These are phyloP conservation scores for Pithys albifrons DNA, from an alignment of 2,113 vertebrate species.

Conservation along the genomic window DNA sequence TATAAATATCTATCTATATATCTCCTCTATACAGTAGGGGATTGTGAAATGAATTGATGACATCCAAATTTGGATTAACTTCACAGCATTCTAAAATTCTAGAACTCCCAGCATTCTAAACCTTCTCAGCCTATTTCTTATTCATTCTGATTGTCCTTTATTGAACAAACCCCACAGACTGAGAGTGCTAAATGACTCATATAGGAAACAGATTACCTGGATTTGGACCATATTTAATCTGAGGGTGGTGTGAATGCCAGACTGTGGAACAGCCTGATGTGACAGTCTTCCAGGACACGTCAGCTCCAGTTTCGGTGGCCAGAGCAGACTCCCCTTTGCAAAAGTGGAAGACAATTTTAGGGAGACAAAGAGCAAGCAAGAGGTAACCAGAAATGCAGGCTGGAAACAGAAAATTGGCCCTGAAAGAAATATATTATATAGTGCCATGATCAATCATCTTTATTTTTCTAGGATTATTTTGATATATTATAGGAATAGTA, in stretches of 20 bases:
- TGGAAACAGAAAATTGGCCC: background rate
- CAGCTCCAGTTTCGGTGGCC: background rate
- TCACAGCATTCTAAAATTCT: background rate
- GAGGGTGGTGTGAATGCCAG: background rate
- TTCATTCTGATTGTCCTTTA: background rate
- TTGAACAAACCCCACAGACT: background rate
- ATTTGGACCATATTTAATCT: background rate
- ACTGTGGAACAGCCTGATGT: background rate
- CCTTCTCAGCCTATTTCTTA: background rate
- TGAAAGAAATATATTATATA: background rate
- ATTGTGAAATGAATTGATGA: background rate
- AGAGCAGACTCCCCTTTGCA: background rate
- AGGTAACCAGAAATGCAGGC: background rate
- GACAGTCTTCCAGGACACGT: background rate
- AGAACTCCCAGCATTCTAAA: background rate
- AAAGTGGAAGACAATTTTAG: background rate
- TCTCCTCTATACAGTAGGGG: background rate
- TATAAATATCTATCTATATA: background rate
- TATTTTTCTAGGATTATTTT: background rate
- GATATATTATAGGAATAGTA: background rate
- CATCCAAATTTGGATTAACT: background rate
- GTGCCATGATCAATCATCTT: background rate
- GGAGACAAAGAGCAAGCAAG: background rate
- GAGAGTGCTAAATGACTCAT: background rate
- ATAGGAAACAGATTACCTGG: background rate